Evolutionary conservation across 1,140 invertebrate species (phyloP), one percentile per base, ranked within the genome.

Genomic region (Brachionus manjavacas): DNA sequence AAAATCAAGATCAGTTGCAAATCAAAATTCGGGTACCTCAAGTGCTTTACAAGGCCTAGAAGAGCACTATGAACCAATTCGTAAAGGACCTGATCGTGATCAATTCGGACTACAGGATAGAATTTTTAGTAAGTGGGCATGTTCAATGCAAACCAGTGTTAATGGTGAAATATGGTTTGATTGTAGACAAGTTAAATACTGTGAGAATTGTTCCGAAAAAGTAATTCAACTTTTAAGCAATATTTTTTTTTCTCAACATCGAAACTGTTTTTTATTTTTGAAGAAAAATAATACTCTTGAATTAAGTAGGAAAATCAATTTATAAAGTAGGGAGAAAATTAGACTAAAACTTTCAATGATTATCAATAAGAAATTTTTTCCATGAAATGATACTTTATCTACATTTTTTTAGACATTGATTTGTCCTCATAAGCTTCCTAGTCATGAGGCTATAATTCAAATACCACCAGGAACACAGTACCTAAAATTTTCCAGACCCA

Each of bases 81-180:
- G 79, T 35, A 81, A 81, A 39, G 79, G 79, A 60, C 52, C 79
- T 9, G 79, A 81, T 81, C 79, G 79, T 20, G 79, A 81, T 46
- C 79, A 81, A 25, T 81, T 81, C 12, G 64, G 52, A 43, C 31
- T 81, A 1, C 79, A 81, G 39, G 79, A 81, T 60, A 39, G 79
- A 64, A 20, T 81, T 12, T 81, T 81, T 64, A 81, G 79, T 25
- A 81, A 81, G 31, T 81, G 79, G 79, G 79, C 79, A 4, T 81
- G 79, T 64, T 60, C 64, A 25, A 81, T 81, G 79, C 52, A 81
- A 68, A 60, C 64, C 3, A 81, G 79, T 46, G 3, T 11, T 25
- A 68, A 81, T 43, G 79, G 79, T 43, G 35, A 60, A 20, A 64
- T 39, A 39, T 81, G 79, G 79, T 64, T 64, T 43, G 79, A 81